Percentiles rank a stretch among this genome's conserved stretches.
Conservation (phyloP, 2,113 vertebrate genomes). For the Tupaia chinensis region DNA sequence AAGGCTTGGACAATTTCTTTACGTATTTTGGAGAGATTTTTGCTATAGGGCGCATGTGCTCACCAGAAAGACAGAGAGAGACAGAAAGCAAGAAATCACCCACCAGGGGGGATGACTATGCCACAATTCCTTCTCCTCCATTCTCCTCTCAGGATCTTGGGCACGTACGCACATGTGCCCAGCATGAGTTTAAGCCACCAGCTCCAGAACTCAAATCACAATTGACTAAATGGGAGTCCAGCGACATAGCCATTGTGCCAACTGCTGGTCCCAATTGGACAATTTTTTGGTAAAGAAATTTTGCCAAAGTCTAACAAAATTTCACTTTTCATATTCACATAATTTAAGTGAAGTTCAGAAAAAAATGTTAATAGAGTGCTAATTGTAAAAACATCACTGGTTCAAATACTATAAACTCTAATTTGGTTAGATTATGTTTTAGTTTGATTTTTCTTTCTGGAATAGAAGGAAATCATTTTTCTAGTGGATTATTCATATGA, state of each 20-base stretch:
- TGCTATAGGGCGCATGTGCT: no score
- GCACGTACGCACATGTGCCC: no score
- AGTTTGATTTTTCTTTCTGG: not conserved
- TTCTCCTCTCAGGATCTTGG: no score
- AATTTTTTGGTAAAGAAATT: not conserved
- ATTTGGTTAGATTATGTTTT: not conserved
- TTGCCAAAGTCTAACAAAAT: not conserved
- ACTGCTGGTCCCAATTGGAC: not conserved
- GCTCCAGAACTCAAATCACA: no score
- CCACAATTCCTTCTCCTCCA: no score
- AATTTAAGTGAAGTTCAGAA: not conserved
- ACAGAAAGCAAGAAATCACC: no score
- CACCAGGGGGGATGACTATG: no score
- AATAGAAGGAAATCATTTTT: constrained; percentile 10
- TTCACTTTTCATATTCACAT: not conserved
- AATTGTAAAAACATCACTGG: not conserved
- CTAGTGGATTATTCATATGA: constrained; percentile 9
- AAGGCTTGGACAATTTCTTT: not conserved
- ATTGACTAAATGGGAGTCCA: no score
- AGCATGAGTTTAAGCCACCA: no score
- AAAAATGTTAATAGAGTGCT: not conserved
- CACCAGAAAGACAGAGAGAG: no score
- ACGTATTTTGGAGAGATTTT: no score
- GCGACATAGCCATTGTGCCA: no score
- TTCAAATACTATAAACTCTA: not conserved